Base-by-base conservation (phyloP, 2,797 vertebrate species). In the Valencia hispanica region DNA sequence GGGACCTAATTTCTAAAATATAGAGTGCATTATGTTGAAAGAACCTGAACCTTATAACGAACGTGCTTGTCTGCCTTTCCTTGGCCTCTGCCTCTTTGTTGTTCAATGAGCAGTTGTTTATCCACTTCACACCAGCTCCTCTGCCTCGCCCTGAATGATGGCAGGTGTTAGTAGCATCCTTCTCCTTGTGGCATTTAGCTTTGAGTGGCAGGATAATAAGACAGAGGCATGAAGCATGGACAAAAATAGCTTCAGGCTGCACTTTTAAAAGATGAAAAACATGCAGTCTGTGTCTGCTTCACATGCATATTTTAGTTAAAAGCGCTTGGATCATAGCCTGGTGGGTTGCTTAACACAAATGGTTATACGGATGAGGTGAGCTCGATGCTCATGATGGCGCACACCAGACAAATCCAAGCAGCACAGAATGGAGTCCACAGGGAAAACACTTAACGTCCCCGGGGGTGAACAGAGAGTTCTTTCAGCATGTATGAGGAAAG, bases 181-280 rank as follows among this genome's bases (percentile, higher is more conserved):
- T 79, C 66, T 82, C 41, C 61, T 71, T 20, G n/a, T 70, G 68
- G 69, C 73, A 75, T 82, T 85, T 78, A 59, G 72, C 70, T 83
- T 81, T 81, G 78, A 66, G 70, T 79, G 74, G 75, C 70, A 77
- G 53, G 75, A 82, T 74, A 63, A 79, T 75, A 65, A 66, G 72
- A 50, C 70, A 69, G 34, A 79, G 51, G 25, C 50, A 75, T 61
- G 72, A 82, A 76, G 59, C 68, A 68, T 57, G 80, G 77, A 75
- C 63, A 74, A 78, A 84, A 87, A 89, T 84, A 84, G 78, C 88
- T 86, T 45, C 63, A 34, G 82, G 84, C 78, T 77, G 51, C 34
- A 59, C 75, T 86, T 89, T 79, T 72, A 75, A 66, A 51, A 51
- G 32, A 75, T 63, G 77, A 79, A 76, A 80, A 72, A 63, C 30